Percentiles rank a stretch among this genome's conserved stretches.
These are phyloP conservation scores for Heliconius aoede DNA, from an alignment of 2,888 invertebrate species.

Conservation along the genomic window DNA sequence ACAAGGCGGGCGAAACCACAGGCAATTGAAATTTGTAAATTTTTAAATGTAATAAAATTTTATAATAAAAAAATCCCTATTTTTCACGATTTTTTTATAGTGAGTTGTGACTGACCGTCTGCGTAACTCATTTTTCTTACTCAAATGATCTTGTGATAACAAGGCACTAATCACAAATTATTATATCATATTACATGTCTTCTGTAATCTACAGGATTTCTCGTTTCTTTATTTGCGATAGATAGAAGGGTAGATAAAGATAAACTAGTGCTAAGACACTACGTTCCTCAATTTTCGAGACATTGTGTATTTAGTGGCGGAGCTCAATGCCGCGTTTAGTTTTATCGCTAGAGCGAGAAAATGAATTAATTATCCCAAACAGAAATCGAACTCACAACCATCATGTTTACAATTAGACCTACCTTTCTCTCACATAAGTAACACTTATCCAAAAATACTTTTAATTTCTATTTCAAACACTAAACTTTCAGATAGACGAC, in stretches of 20 bases:
- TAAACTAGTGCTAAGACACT: too few species aligned
- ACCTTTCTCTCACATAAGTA: too few species aligned
- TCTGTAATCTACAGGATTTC: background rate
- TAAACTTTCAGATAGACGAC: constrained; percentile 2
- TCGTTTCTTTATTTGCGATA: background rate
- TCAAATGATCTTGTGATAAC: background rate
- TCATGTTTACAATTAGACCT: too few species aligned
- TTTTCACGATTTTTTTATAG: background rate
- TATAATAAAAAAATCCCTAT: background rate
- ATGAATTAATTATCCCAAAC: too few species aligned
- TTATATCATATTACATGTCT: background rate
- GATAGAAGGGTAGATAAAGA: background rate
- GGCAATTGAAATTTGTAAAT: background rate
- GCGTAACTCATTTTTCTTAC: background rate
- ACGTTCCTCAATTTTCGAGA: too few species aligned
- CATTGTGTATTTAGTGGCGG: too few species aligned
- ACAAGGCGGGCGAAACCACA: background rate
- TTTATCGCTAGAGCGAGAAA: too few species aligned
- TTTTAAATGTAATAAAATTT: background rate
- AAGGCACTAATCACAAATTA: background rate
- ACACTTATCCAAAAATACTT: background rate
- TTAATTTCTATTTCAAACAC: background rate
- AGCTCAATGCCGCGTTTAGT: too few species aligned
- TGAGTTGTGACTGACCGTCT: background rate
- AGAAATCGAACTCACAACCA: too few species aligned